Percentiles rank a stretch among this genome's conserved stretches.
These are phyloP conservation scores for Helicorthomorpha holstii DNA, from an alignment of 1,140 invertebrate genomes.

Conservation along the genomic window DNA sequence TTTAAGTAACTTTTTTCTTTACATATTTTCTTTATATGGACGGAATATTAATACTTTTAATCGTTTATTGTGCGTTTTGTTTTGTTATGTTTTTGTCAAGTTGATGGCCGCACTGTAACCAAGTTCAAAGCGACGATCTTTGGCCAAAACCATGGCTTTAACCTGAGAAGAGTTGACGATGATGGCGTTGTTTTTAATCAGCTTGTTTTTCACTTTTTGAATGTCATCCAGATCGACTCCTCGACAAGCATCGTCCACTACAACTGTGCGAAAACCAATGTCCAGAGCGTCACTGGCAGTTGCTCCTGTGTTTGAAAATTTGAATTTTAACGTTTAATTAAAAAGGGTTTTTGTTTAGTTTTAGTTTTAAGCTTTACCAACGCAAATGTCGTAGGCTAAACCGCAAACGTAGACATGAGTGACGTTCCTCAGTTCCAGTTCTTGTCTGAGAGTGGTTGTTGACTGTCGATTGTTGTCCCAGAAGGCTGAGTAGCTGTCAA, in stretches of 20 bases:
- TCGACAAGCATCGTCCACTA: slow-evolving; percentile 77
- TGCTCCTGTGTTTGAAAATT: slow-evolving; percentile 35
- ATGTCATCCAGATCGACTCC: slow-evolving; percentile 73
- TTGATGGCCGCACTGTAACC: slow-evolving; percentile 44
- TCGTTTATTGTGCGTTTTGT: not conserved
- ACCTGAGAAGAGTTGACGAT: slow-evolving; percentile 39
- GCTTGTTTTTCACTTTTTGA: slow-evolving; percentile 54
- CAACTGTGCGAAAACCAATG: slow-evolving; percentile 71
- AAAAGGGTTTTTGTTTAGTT: not conserved
- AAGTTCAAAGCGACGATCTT: slow-evolving; percentile 64
- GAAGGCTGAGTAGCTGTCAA: slow-evolving; percentile 96
- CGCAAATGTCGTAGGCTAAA: slow-evolving; percentile 90
- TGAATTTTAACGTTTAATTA: slow-evolving; percentile 5
- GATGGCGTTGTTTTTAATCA: slow-evolving; percentile 53
- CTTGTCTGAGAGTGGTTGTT: slow-evolving; percentile 63
- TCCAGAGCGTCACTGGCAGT: slow-evolving; percentile 71
- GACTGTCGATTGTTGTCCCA: slow-evolving; percentile 88
- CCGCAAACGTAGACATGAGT: slow-evolving; percentile 92
- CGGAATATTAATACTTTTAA: no score
- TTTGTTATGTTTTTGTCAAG: not conserved
- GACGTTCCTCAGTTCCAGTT: slow-evolving; percentile 57
- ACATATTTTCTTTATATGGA: no score
- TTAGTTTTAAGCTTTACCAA: no score
- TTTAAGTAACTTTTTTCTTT: no score
- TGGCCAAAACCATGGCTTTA: slow-evolving; percentile 63